A percentile compares a stretch with the other conserved stretches of the same genome.
Conservation (phyloP, 2,113 vertebrate species). For the Craseonycteris thonglongyai region DNA sequence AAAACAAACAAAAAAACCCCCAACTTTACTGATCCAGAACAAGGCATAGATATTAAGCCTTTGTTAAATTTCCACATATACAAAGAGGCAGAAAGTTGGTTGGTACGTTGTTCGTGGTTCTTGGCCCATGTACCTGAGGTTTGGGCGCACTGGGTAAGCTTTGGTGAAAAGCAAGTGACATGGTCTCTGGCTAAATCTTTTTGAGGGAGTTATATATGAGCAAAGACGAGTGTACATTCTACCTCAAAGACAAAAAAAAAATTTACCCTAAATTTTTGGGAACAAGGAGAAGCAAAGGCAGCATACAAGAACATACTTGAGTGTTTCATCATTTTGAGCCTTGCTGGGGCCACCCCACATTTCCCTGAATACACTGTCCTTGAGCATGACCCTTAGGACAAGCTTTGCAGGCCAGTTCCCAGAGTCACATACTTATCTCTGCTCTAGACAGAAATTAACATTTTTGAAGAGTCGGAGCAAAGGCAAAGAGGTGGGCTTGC, state of each 20-base stretch:
- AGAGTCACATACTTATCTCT: background rate
- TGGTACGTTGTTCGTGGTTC: background rate
- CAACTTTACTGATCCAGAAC: background rate
- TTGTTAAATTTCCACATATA: background rate
- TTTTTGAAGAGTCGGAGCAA: background rate
- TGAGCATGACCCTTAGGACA: background rate
- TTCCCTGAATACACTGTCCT: background rate
- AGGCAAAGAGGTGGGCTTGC: background rate
- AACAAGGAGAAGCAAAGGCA: background rate
- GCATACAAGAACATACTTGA: background rate
- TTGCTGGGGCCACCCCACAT: background rate
- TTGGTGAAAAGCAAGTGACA: background rate
- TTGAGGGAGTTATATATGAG: background rate
- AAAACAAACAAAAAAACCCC: fast-evolving
- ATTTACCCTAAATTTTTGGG: background rate
- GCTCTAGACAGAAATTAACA: background rate
- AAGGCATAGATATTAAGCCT: background rate
- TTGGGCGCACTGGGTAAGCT: background rate
- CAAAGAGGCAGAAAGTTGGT: background rate
- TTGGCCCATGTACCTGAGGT: background rate
- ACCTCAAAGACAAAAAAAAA: background rate
- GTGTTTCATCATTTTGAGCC: background rate
- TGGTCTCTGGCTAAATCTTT: background rate
- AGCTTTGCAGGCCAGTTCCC: background rate
- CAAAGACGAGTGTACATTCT: background rate